A percentile compares a stretch with the other conserved stretches of the same genome.
phyloP scores from a whole-genome alignment of 92 coral and sea anemone genomes.

The Ricordea florida region DNA sequence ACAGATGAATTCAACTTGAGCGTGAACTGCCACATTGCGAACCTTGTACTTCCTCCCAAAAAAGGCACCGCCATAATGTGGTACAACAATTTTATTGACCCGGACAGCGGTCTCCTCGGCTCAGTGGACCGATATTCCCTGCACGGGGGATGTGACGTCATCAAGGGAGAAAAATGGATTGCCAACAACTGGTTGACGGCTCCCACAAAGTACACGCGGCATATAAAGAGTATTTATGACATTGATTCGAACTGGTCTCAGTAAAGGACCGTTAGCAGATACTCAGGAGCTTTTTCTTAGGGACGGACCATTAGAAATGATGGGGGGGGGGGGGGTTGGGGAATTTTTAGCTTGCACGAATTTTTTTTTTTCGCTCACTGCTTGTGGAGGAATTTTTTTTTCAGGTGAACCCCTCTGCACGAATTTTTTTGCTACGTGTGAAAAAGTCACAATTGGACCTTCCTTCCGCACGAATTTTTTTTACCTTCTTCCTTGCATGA shows the following conservation, averaged over 20 bases:
- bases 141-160: conserved; percentile 96
- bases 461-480: too few relatives aligned
- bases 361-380: too few relatives aligned
- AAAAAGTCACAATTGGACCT: too few relatives aligned
- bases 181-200: conserved; percentile 98
- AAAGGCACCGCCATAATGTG: conserved; percentile 94
- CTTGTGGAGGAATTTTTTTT: too few relatives aligned
- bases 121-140: conserved; percentile 67
- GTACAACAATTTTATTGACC: conserved; percentile 91
- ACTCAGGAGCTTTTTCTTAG: too few relatives aligned
- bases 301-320: too few relatives aligned
- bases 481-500: too few relatives aligned
- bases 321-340: too few relatives aligned
- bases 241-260: conserved; percentile 19
- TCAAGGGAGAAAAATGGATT: conserved; percentile 91
- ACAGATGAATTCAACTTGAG: conserved; percentile 77
- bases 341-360: too few relatives aligned
- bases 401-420: too few relatives aligned
- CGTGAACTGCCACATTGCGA: conserved; percentile 68
- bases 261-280: too few relatives aligned
- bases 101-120: conserved; percentile 83
- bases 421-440: too few relatives aligned
- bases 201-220: conserved; percentile 62
- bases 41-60: conserved; percentile 76
- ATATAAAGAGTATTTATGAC: conserved; percentile 72